Conservation (phyloP, 2,888 invertebrate genomes). For the Drosophila paranaensis region DNA sequence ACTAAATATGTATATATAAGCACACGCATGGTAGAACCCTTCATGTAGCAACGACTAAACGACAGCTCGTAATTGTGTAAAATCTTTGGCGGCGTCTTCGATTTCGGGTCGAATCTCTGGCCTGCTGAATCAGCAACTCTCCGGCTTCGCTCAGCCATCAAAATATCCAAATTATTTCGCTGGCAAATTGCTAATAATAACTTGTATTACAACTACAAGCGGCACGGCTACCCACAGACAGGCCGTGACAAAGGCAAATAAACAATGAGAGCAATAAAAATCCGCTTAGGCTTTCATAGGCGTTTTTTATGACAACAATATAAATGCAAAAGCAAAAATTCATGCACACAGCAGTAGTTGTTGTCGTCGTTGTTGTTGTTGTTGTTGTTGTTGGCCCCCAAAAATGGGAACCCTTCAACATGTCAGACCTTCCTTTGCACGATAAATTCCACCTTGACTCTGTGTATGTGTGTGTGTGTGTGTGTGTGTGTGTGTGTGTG, state of each 20-base stretch:
- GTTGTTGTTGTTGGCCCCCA: conserved; percentile 2
- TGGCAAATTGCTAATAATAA: conserved; percentile 79
- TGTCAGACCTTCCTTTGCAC: conserved; percentile 66
- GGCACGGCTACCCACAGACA: conserved; percentile 31
- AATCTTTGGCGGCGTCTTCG: conserved; percentile 49
- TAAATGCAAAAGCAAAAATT: conserved; percentile 73
- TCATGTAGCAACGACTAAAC: conserved; percentile 30
- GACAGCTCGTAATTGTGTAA: conserved; percentile 57
- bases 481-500: conserved; percentile 28
- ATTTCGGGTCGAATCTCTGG: conserved; percentile 32
- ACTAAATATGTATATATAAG: too few relatives aligned
- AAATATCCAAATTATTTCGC: conserved; percentile 78
- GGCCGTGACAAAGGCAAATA: conserved; percentile 76
- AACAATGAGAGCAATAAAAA: conserved; percentile 80
- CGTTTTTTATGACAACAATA: conserved; percentile 83
- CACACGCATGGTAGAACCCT: conserved; percentile 28
- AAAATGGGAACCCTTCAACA: conserved; percentile 72
- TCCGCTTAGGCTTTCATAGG: conserved; percentile 82
- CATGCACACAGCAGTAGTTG: conserved; percentile 48
- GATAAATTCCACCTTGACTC: conserved; percentile 76
- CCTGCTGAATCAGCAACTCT: conserved; percentile 43
- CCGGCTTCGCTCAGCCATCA: conserved; percentile 35
- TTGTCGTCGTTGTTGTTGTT: background rate
- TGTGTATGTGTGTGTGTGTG: conserved; percentile 16
- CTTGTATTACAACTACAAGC: conserved; percentile 68